A percentile compares a stretch with the other conserved stretches of the same genome.
These are phyloP conservation scores for Ricordea florida DNA, from an alignment of 92 coral and sea anemone genomes.

Conservation along the genomic window DNA sequence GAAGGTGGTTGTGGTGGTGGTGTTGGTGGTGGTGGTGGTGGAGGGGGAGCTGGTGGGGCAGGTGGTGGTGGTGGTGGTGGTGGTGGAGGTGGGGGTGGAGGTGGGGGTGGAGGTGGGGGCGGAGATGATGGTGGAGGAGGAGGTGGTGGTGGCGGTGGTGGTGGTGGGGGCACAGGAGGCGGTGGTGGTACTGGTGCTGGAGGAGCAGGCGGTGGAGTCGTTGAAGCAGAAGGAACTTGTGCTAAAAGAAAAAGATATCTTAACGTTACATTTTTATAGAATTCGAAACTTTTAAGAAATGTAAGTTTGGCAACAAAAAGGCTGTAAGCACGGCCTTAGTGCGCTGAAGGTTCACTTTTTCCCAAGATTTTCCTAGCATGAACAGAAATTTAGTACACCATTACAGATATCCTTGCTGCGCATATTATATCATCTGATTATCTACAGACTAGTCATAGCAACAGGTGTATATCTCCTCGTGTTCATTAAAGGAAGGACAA, in stretches of 20 bases:
- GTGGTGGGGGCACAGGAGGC: not conserved
- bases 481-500: no score
- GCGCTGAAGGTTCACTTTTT: no score
- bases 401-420: no score
- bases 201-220: not conserved
- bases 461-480: no score
- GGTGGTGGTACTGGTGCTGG: not conserved
- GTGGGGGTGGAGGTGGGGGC: not conserved
- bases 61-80: not conserved
- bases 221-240: slow-evolving; percentile 11
- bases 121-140: not conserved
- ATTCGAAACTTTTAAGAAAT: no score
- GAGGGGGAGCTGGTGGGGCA: not conserved
- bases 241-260: slow-evolving; percentile 5
- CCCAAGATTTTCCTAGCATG: no score
- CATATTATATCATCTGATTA: no score
- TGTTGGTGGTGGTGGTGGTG: slow-evolving; percentile 1
- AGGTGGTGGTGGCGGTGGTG: not conserved
- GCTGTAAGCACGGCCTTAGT: no score
- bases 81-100: not conserved
- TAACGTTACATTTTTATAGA: no score
- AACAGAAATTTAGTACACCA: no score
- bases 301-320: no score
- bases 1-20: slow-evolving; percentile 41
- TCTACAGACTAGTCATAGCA: no score